A percentile compares a stretch with the other conserved stretches of the same genome.
Conservation (phyloP, 2,888 invertebrate genomes). For the Brachyopa scutellaris region DNA sequence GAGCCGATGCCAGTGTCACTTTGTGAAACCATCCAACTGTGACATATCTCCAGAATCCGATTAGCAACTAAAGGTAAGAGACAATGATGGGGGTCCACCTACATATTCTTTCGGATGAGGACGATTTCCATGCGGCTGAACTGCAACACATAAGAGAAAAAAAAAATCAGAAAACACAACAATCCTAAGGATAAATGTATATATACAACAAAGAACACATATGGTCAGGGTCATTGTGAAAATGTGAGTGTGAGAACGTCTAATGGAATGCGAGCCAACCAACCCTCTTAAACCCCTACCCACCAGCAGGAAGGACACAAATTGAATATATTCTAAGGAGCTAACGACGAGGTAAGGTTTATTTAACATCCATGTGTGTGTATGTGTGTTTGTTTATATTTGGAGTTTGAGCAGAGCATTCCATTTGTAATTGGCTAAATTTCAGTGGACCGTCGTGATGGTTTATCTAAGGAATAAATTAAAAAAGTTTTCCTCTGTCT, state of each 20-base stretch:
- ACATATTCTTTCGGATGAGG: slow-evolving; percentile 3
- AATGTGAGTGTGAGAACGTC: slow-evolving; percentile 11
- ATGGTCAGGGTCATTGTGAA: slow-evolving; percentile 13
- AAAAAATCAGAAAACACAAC: no score
- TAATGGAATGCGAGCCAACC: no score
- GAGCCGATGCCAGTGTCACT: no score
- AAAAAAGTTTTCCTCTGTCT: slow-evolving; percentile 62
- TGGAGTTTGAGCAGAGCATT: no score
- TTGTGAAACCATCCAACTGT: slow-evolving; percentile 43
- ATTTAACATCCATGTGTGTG: slow-evolving; percentile 35
- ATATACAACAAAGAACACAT: slow-evolving; percentile 2
- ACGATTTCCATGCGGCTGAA: slow-evolving; percentile 21
- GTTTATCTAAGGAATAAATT: slow-evolving; percentile 66
- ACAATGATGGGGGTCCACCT: background rate
- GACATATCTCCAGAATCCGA: slow-evolving; percentile 46
- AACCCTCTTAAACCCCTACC: background rate
- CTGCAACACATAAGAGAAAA: slow-evolving; percentile 9
- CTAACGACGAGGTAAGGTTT: slow-evolving; percentile 51
- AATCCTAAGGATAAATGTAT: background rate
- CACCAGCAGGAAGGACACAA: slow-evolving; percentile 36
- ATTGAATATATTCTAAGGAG: slow-evolving; percentile 47
- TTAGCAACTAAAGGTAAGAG: slow-evolving; percentile 20
- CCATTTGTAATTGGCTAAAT: slow-evolving; percentile 56
- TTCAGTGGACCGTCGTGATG: slow-evolving; percentile 56
- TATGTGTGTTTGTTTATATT: no score